Evolutionary conservation across 1,140 invertebrate genomes (phyloP).

Genomic region (Drosophila hydei): DNA sequence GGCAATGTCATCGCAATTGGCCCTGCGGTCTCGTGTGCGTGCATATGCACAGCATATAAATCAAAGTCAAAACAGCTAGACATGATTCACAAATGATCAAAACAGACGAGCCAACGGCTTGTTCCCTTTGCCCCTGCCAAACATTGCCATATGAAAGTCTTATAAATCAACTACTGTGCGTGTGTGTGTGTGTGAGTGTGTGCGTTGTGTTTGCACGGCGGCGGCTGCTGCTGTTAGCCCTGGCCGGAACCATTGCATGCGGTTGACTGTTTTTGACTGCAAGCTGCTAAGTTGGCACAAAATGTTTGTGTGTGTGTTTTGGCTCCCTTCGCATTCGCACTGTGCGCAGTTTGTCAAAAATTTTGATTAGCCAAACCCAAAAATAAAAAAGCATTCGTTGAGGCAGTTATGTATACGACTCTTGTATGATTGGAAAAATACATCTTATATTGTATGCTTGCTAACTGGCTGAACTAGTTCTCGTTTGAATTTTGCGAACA

Average conservation of each 20-base stretch:
- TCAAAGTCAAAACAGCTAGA: conserved; percentile 75
- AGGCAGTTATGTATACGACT: conserved; percentile 37
- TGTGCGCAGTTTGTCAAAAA: conserved; percentile 50
- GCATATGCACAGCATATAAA: conserved; percentile 72
- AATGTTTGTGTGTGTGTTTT: conserved; percentile 2
- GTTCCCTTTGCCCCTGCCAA: neutral
- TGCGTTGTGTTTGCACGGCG: conserved; percentile 21
- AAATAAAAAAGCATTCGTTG: neutral
- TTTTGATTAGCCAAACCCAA: conserved; percentile 27
- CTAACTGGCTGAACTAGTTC: too few species aligned
- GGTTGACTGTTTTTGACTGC: conserved; percentile 52
- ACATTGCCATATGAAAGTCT: conserved; percentile 69
- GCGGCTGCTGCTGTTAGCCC: neutral
- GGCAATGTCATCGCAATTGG: conserved; percentile 38
- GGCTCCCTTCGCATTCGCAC: neutral
- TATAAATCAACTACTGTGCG: conserved; percentile 65
- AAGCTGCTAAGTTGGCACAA: conserved; percentile 42
- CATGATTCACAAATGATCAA: conserved; percentile 81
- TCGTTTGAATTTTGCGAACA: too few species aligned
- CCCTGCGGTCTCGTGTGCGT: conserved; percentile 27
- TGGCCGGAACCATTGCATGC: conserved; percentile 39
- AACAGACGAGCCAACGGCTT: conserved; percentile 43
- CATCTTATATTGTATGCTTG: too few species aligned
- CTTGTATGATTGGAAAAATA: too few species aligned
- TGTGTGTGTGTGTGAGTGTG: neutral